These are phyloP conservation scores for Dione juno DNA, from an alignment of 2,888 invertebrate species.

Conservation along the genomic window DNA sequence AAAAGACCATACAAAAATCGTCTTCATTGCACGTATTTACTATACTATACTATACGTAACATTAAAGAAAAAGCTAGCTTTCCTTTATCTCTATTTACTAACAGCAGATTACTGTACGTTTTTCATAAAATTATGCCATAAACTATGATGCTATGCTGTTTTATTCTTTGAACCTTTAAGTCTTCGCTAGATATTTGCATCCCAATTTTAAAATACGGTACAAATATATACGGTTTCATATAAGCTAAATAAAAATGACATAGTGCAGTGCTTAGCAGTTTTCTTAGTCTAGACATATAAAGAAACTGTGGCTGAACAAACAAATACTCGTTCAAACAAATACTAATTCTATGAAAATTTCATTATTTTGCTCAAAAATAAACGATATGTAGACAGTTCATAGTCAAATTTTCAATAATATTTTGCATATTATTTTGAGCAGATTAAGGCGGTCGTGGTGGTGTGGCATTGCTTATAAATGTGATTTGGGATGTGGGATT, in stretches of 20 bases:
- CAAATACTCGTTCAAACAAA: conserved; percentile 3
- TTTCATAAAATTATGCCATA: conserved; percentile 12
- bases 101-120: background rate
- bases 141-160: background rate
- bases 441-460: too few species aligned
- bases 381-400: background rate
- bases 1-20: too few species aligned
- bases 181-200: conserved; percentile 19
- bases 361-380: conserved; percentile 2
- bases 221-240: conserved; percentile 3
- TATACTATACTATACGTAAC: too few species aligned
- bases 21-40: too few species aligned
- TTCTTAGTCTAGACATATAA: conserved; percentile 23
- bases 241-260: conserved; percentile 18
- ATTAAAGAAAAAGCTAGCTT: background rate
- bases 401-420: background rate
- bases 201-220: conserved; percentile 10
- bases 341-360: conserved; percentile 6
- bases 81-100: background rate
- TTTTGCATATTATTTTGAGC: background rate
- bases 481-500: too few species aligned
- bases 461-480: too few species aligned
- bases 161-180: background rate
- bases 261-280: conserved; percentile 19
- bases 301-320: conserved; percentile 10